Percentiles rank a stretch among this genome's conserved stretches.
phyloP scores from a whole-genome alignment of 1,140 invertebrate species.

The Nymphalis io region DNA sequence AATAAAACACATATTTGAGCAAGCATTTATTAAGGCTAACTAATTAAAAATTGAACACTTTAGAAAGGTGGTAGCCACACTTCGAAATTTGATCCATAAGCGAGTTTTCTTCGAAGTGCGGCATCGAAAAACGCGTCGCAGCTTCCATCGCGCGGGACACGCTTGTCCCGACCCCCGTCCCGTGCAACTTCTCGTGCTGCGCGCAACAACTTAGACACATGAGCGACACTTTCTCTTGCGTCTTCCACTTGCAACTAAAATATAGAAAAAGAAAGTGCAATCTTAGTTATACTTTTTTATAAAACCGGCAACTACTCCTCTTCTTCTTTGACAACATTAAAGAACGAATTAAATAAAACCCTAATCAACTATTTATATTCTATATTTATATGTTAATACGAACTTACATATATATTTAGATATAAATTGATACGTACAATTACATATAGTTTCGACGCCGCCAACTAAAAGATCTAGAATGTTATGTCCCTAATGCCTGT shows the following conservation, averaged over 20 bases:
- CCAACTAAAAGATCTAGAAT: too few relatives aligned
- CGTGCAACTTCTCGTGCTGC: constrained; percentile 67
- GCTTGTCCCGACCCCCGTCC: constrained; percentile 50
- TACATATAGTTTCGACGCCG: too few relatives aligned
- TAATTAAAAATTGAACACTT: constrained; percentile 62
- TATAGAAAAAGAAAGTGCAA: neutral
- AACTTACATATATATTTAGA: too few relatives aligned
- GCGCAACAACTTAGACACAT: constrained; percentile 64
- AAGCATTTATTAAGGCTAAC: constrained; percentile 57
- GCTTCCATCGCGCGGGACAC: constrained; percentile 51
- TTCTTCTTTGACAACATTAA: too few relatives aligned
- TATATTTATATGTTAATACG: too few relatives aligned
- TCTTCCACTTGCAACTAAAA: constrained; percentile 62
- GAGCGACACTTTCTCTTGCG: constrained; percentile 65
- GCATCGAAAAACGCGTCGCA: constrained; percentile 59
- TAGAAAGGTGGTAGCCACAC: constrained; percentile 73
- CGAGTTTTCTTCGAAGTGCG: constrained; percentile 61
- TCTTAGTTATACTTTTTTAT: too few relatives aligned
- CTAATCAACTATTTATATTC: too few relatives aligned
- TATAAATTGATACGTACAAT: too few relatives aligned
- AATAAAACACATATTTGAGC: constrained; percentile 36
- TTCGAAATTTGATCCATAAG: constrained; percentile 58
- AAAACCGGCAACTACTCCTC: too few relatives aligned
- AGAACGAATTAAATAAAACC: too few relatives aligned
- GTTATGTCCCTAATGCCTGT: too few relatives aligned